Base-by-base conservation (phyloP, 1,140 invertebrate genomes). In the Olivierus martensii region DNA sequence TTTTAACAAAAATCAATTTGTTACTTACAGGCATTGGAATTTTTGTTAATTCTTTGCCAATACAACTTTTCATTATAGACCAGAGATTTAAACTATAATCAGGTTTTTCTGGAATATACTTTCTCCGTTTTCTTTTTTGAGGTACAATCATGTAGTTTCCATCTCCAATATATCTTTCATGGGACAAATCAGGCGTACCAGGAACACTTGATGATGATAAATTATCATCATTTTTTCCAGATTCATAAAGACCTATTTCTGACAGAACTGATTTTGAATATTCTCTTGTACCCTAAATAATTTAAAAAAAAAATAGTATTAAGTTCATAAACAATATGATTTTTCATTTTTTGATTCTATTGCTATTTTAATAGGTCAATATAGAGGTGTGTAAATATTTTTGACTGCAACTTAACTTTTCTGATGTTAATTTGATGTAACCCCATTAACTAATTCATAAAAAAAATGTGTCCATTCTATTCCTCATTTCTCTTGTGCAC, bases 61-160 rank as follows among this genome's bases (percentile, higher is more conserved):
- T 99, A 66, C 93, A 99, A 69, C 99, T 99, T 69, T 97, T 98
- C 90, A 99, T 97, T 49, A 99, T 95, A 59, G 88, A 92, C 96
- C 96, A 94, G 37, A 99, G 71, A 68, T 90, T 97, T 6, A 99
- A 75, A 46, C 90, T 90, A 72, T 93, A 88, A 73, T 94, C 88
- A 49, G 93, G 92, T 69, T 91, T 92, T 43, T 91, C 86, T n/a
- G 88, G 84, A 48, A 98, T 85, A 45, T 78, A 71, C 42, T 73
- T 80, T 51, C 93, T 76, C 37, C 92, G 76, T 17, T 36, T 43
- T 46, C 9, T 22, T 9, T 22, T 43, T 7, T 22, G 17, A 9
- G 17, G 41, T 9, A 43, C 41, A 6, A 22, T 22, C 41, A 43
- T 43, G 41, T 17, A 22, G 21, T 43, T 22, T 43, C 41, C 21